These are phyloP conservation scores for Salminus brasiliensis DNA, from an alignment of 2,113 vertebrate genomes.

Conservation along the genomic window DNA sequence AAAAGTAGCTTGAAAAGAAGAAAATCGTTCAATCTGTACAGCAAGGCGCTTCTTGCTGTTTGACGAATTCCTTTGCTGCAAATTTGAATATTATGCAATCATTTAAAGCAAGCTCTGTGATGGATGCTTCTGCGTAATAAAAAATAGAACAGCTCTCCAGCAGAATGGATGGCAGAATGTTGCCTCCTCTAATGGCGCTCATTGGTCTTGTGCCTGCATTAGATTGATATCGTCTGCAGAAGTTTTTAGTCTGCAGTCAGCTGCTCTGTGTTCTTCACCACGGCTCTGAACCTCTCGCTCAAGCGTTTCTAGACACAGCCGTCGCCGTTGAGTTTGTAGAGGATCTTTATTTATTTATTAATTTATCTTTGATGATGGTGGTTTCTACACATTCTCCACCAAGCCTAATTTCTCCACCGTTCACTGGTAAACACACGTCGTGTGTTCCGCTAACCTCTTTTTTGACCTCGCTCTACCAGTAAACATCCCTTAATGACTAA, in stretches of 20 bases:
- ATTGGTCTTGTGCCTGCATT: conserved; percentile 41
- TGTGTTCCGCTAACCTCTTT: conserved; percentile 40
- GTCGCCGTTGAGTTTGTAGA: not conserved
- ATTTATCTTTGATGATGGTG: too few relatives aligned
- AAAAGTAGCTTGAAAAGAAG: not conserved
- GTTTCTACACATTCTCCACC: too few relatives aligned
- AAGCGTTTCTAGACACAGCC: not conserved
- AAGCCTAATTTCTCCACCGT: not conserved
- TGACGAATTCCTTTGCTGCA: conserved; percentile 29
- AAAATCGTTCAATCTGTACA: not conserved
- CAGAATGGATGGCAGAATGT: conserved; percentile 33
- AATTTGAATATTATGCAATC: conserved; percentile 36
- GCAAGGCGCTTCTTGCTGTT: not conserved
- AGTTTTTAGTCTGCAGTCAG: not conserved
- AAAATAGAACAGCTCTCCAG: conserved; percentile 41
- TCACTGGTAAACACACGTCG: conserved; percentile 14
- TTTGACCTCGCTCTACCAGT: conserved; percentile 53
- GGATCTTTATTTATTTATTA: not conserved
- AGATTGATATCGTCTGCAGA: conserved; percentile 9
- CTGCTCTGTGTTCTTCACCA: not conserved
- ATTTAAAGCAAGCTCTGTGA: conserved; percentile 42
- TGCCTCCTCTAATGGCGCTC: conserved; percentile 39
- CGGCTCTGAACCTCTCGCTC: not conserved
- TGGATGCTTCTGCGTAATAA: conserved; percentile 45
- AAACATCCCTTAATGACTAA: conserved; percentile 52